phyloP scores from a whole-genome alignment of 2,113 vertebrate genomes.

The Telmatochromis bifrenatus region DNA sequence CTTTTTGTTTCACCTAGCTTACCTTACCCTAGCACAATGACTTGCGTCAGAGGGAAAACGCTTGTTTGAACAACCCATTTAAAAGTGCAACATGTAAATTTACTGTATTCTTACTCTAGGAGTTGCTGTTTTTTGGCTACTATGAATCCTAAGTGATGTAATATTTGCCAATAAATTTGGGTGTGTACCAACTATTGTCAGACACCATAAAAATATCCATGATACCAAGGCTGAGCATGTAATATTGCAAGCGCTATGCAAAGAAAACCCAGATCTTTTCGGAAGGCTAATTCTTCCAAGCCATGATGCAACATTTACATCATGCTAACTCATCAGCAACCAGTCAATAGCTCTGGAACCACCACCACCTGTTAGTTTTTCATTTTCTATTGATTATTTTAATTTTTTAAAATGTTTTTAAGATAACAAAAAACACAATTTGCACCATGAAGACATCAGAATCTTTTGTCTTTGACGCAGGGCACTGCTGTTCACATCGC shows the following conservation, averaged over 20 bases:
- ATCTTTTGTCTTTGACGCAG: neutral
- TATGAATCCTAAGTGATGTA: neutral
- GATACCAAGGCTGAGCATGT: neutral
- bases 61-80: neutral
- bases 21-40: accelerated
- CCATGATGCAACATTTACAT: too few species aligned
- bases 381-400: neutral
- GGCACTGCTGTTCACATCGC: neutral
- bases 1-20: neutral
- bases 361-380: neutral
- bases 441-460: neutral
- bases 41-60: neutral
- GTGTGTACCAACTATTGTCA: neutral
- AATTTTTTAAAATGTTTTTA: accelerated
- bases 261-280: neutral
- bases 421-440: neutral
- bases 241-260: neutral
- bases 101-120: neutral
- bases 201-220: neutral
- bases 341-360: neutral
- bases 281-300: neutral
- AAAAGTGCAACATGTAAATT: neutral
- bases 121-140: neutral
- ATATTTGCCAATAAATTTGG: neutral
- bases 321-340: too few species aligned